Conservation (phyloP, 2,797 vertebrate genomes). For the Chiloscyllium punctatum region DNA sequence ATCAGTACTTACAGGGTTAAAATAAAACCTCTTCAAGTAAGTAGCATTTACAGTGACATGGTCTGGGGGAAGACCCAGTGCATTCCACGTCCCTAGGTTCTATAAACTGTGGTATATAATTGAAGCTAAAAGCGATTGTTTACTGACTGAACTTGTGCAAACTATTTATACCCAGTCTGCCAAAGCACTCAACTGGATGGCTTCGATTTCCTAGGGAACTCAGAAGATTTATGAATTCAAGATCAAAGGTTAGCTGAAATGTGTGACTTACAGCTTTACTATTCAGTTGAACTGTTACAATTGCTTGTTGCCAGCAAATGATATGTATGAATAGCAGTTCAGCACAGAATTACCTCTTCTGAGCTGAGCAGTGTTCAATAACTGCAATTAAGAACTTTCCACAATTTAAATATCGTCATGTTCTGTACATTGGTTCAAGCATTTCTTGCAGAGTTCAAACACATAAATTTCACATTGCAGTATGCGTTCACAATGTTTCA, state of each 20-base stretch:
- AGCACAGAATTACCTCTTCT: background rate
- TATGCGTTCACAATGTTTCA: background rate
- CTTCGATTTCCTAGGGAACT: constrained; percentile 28
- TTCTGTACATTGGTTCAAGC: background rate
- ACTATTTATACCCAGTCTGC: background rate
- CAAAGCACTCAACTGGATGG: background rate
- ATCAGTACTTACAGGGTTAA: background rate
- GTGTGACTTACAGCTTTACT: background rate
- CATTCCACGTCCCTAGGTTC: background rate
- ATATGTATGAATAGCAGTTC: background rate
- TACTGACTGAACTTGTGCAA: background rate
- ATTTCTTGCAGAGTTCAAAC: background rate
- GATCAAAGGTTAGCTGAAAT: constrained; percentile 15
- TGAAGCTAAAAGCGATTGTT: background rate
- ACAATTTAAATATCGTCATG: background rate
- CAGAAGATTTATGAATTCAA: background rate
- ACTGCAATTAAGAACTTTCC: background rate
- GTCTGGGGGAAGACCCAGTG: background rate
- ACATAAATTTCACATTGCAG: background rate
- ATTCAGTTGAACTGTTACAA: background rate
- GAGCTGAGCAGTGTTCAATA: background rate
- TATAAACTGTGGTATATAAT: background rate
- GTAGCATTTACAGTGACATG: background rate
- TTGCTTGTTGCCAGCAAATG: constrained; percentile 16
- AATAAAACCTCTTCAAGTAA: background rate